Conservation (phyloP, 2,888 invertebrate genomes). For the Idaea dimidiata region DNA sequence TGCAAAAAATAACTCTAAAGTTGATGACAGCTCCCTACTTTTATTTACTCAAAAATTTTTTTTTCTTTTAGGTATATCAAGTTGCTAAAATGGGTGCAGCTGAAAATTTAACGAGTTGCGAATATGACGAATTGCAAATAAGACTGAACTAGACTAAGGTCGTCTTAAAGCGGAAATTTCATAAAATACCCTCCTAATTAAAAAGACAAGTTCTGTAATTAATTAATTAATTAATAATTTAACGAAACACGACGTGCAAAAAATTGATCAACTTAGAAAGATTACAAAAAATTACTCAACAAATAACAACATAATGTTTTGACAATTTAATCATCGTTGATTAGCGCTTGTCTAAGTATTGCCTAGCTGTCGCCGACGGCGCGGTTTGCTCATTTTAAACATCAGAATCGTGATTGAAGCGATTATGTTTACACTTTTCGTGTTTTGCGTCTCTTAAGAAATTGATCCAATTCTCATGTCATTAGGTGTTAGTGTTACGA, state of each 20-base stretch:
- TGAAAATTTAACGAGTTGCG: no score
- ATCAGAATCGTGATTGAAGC: not conserved
- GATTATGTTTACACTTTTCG: not conserved
- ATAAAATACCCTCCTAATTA: not conserved
- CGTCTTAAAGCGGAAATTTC: not conserved
- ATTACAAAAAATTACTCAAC: not conserved
- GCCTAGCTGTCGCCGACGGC: not conserved
- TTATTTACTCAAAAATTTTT: no score
- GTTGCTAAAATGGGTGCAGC: no score
- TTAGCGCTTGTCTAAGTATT: not conserved
- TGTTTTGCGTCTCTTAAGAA: not conserved
- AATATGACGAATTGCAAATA: no score
- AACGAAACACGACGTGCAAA: not conserved
- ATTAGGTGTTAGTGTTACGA: not conserved
- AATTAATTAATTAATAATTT: not conserved
- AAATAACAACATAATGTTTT: not conserved
- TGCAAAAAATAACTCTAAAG: no score
- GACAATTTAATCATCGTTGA: constrained; percentile 1
- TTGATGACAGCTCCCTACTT: no score
- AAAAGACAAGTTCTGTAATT: not conserved
- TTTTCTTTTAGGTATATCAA: no score
- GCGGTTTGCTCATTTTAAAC: not conserved
- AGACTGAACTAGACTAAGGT: not conserved
- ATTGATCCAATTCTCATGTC: not conserved
- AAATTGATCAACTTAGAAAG: not conserved